Evolutionary conservation across 2,888 invertebrate genomes (phyloP).

Genomic region (Heliconius sara): DNA sequence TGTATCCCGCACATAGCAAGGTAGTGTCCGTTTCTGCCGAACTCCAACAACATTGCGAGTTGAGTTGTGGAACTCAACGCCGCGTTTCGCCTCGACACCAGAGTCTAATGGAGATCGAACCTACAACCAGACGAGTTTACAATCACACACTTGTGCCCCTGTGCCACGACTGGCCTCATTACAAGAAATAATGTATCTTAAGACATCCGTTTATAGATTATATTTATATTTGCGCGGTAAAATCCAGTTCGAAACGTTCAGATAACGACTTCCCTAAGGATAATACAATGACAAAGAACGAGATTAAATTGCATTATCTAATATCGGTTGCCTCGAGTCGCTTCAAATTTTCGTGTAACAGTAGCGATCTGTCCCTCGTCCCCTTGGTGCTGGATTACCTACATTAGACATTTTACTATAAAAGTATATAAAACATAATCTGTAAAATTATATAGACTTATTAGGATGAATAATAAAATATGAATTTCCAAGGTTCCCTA

Average conservation of each 20-base stretch:
- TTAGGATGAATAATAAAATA: not conserved
- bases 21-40: too few relatives aligned
- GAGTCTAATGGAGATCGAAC: too few relatives aligned
- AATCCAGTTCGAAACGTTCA: constrained; percentile 6
- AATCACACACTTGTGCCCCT: too few relatives aligned
- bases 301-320: constrained; percentile 23
- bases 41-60: too few relatives aligned
- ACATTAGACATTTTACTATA: not conserved
- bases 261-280: constrained; percentile 28
- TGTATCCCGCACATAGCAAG: too few relatives aligned
- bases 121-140: too few relatives aligned
- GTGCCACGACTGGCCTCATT: too few relatives aligned
- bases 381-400: constrained; percentile 5
- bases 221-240: constrained; percentile 14
- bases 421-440: not conserved
- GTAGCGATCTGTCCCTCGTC: constrained; percentile 2
- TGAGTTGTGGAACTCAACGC: too few relatives aligned
- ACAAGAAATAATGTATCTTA: not conserved
- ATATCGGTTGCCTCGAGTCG: constrained; percentile 23
- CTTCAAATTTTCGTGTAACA: constrained; percentile 21
- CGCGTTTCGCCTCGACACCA: too few relatives aligned
- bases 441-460: not conserved
- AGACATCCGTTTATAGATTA: not conserved
- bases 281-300: constrained; percentile 30
- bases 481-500: not conserved